Evolutionary conservation across 2,797 vertebrate genomes (phyloP), one percentile per base, ranked within the genome.

Genomic region (Meriones psammophilus): DNA sequence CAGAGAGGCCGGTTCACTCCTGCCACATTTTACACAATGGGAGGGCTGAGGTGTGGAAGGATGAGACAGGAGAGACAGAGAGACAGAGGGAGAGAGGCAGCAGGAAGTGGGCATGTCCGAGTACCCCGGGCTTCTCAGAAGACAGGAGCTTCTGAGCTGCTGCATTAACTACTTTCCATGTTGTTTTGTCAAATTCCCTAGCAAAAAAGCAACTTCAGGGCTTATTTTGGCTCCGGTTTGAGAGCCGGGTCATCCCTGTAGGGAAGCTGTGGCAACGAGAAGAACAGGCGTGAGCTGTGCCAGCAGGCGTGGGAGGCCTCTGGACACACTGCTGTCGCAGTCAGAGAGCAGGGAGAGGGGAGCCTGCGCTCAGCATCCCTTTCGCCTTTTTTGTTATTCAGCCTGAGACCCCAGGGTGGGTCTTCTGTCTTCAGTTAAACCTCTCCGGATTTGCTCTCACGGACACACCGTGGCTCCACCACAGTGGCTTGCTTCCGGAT

Each of bases 81-180:
- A 50, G 50, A 50, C 8, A 50, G 50, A 10, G 50, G 50, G 50
- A 50, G 50, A 50, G 50, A 50, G 8, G 9, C 50, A 50, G 50
- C 5, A 2, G 83, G 17, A 20, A 3, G 36, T 12, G 0, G 26
- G 66, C 50, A 0, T 5, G 6, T 14, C 42, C 1, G 9, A 60
- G 28, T 12, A 42, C 5, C 14, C 0, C 1, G 30, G 50, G 42
- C 26, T 80, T 50, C 71, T 71, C 60, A 3, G 74, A 39, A 88
- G 97, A 64, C n/a, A 30, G 54, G 69, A 62, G 17, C 15, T 62
- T 39, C 30, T 62, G 46, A 62, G 71, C 56, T 62, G 68, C n/a
- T 46, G 26, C 60, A 8, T 62, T 33, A 14, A 71, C 42, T 9
- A 24, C 71, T 88, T 76, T 76, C 22, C 7, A 0, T 76, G 28